phyloP scores from a whole-genome alignment of 2,797 vertebrate genomes.

The Loris lydekkerianus region DNA sequence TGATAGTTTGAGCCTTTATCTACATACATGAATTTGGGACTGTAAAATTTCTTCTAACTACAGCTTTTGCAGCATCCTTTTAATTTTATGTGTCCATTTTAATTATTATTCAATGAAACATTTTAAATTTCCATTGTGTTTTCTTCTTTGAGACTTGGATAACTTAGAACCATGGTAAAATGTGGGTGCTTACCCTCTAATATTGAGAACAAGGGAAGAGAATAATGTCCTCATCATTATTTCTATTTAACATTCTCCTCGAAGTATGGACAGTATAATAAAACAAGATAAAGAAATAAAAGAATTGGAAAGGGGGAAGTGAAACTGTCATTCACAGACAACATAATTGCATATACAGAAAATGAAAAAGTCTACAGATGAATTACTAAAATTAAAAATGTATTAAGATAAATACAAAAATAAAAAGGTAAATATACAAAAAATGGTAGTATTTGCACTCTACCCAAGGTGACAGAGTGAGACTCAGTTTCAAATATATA shows the following conservation, averaged over 20 bases:
- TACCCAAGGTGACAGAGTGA: no score
- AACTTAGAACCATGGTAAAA: neutral
- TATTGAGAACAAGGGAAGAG: neutral
- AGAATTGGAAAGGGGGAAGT: neutral
- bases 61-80: neutral
- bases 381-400: neutral
- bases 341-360: neutral
- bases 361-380: neutral
- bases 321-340: neutral
- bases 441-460: neutral
- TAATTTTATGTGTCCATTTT: neutral
- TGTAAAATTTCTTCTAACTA: neutral
- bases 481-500: no score
- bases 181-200: neutral
- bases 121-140: neutral
- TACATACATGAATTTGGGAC: neutral
- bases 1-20: neutral
- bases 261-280: neutral
- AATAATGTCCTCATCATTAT: neutral
- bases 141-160: conserved; percentile 21
- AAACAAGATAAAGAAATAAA: neutral
- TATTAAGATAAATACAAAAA: neutral
- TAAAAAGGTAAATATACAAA: conserved; percentile 8
- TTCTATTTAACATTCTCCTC: neutral
- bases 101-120: neutral